Evolutionary conservation across 1,140 invertebrate species (phyloP), one percentile per base, ranked within the genome.

Genomic region (Gryllus bimaculatus): DNA sequence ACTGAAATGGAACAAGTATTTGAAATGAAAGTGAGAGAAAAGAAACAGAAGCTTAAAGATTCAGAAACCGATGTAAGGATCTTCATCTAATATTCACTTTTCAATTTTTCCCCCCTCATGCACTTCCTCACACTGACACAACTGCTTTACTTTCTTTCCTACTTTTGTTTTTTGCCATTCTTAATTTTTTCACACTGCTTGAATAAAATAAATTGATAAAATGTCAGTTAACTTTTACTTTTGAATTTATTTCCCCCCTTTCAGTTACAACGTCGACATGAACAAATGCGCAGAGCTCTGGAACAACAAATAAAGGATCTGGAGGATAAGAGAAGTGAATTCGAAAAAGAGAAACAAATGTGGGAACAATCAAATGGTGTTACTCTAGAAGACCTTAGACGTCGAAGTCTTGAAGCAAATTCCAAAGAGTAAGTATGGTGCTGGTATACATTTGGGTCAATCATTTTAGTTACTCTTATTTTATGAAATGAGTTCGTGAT

Each of bases 1-100:
- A 91, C 90, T 77, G 97, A 98, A 86, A 97, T 97, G 93, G 95
- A 99, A 85, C 96, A 98, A 88, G 94, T 96, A 18, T 91, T 91
- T 83, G 90, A 91, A 82, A 92, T 93, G 89, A 96, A 95, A 86
- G 96, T 97, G 6, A 92, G 94, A 81, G 95, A 97, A 84, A 97
- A 97, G 87, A 94, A 95, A 83, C 94, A 95, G 83, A 97, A 97
- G 85, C 87, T 98, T 75, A 95, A 95, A 85, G 95, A 98, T 85
- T 95, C 95, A 1, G 96, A 98, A 87, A 88, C 92, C 80, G 96
- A 98, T 85, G 92, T 93, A 86, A 90, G 89, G 83, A 77, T 78
- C 39, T 0, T 77, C 48, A n/a, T 39, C 76, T 77, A 3, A 12
- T 48, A 47, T 8, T 77, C 10, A 2, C 8, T 75, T 75, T 18